Percentiles rank a stretch among this genome's conserved stretches.
phyloP scores from a whole-genome alignment of 1,140 invertebrate species.

The Coenobita brevimanus region DNA sequence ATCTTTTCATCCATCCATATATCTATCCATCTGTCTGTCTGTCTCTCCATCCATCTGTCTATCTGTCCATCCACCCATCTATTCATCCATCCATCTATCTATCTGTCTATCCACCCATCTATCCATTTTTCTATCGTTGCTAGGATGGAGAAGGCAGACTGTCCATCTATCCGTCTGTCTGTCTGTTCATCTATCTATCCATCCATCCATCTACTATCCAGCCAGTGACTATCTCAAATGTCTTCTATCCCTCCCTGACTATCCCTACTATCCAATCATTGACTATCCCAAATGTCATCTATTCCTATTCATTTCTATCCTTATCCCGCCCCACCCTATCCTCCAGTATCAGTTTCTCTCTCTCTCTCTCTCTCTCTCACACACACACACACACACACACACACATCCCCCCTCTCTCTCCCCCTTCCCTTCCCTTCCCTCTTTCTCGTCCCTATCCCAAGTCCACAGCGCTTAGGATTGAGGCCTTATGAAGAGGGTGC shows the following conservation, averaged over 20 bases:
- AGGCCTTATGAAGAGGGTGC: too few relatives aligned
- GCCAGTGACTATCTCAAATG: not conserved
- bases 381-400: not conserved
- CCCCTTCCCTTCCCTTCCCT: not conserved
- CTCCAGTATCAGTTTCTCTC: too few relatives aligned
- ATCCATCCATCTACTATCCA: not conserved
- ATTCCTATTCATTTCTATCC: conserved; percentile 12
- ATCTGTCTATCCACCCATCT: not conserved
- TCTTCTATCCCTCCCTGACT: too few relatives aligned
- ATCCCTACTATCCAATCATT: too few relatives aligned
- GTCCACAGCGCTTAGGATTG: not conserved
- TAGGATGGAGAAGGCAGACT: conserved; percentile 8
- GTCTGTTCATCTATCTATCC: not conserved
- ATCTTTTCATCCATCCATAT: too few relatives aligned
- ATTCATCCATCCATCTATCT: too few relatives aligned
- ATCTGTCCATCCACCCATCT: too few relatives aligned
- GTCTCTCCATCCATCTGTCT: too few relatives aligned
- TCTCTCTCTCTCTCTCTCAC: conserved; percentile 22
- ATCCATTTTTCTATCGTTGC: not conserved
- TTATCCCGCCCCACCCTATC: conserved; percentile 17
- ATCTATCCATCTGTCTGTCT: too few relatives aligned
- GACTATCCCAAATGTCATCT: too few relatives aligned
- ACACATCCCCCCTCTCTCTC: not conserved
- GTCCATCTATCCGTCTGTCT: too few relatives aligned
- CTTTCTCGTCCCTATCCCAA: not conserved